phyloP scores from a whole-genome alignment of 2,113 vertebrate species.

The Taurulus bubalis region DNA sequence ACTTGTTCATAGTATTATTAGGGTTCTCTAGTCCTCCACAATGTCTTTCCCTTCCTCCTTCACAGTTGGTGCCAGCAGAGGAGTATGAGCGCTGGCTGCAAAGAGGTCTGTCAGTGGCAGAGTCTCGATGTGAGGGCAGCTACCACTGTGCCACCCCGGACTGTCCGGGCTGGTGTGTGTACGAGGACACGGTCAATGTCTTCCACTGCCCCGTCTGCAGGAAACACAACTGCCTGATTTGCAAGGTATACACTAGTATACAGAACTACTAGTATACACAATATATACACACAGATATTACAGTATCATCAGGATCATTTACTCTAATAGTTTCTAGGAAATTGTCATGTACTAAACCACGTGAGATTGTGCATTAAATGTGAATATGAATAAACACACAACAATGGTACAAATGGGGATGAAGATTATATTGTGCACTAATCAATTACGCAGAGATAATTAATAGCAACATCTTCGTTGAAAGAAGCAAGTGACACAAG shows the following conservation, averaged over 20 bases:
- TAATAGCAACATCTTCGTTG: background rate
- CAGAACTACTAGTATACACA: background rate
- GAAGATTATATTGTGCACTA: background rate
- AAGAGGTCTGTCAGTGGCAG: conserved; percentile 85
- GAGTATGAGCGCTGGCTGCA: conserved; percentile 88
- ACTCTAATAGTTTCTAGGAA: background rate
- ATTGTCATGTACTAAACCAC: background rate
- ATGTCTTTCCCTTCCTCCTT: background rate
- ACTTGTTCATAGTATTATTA: background rate
- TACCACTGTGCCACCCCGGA: conserved; percentile 88
- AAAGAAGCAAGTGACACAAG: background rate
- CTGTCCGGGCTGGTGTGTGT: conserved; percentile 88
- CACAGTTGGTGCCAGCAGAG: conserved; percentile 76
- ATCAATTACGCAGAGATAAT: background rate
- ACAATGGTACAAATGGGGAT: background rate
- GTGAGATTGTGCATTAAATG: background rate
- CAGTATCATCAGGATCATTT: background rate
- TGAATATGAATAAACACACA: background rate
- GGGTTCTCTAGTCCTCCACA: background rate
- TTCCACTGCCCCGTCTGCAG: conserved; percentile 88
- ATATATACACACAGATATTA: background rate
- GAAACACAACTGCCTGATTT: conserved; percentile 88
- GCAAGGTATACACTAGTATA: conserved; percentile 86
- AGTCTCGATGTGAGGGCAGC: conserved; percentile 88
- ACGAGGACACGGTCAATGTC: conserved; percentile 86